Base-by-base conservation (phyloP, 2,797 vertebrate genomes). In the Numenius phaeopus region DNA sequence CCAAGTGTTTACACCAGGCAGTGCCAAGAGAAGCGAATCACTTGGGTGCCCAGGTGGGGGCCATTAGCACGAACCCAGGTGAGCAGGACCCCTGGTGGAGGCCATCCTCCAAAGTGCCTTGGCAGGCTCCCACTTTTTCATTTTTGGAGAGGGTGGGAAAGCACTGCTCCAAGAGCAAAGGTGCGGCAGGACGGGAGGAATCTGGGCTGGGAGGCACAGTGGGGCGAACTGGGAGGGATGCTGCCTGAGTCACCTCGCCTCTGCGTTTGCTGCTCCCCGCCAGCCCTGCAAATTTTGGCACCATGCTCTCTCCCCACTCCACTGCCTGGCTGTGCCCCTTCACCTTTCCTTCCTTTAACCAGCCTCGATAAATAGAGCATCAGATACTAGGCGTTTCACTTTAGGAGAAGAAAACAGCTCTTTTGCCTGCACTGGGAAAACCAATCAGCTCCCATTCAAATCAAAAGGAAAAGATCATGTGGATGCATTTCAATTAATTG, bases 51-150 rank as follows among this genome's bases (percentile, higher is more conserved):
- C 23, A 3, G 1, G 1, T 1, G 1, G 14, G 18, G 46, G 14
- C 19, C 32, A 21, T 58, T 12, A 62, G 21, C 22, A 78, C 0
- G 0, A 71, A 39, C 19, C 21, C 30, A 24, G 0, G 0, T 47
- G 7, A 78, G 26, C n/a, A 87, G 72, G 30, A 84, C 14, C 40
- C 46, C n/a, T 4, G 3, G n/a, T 3, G 1, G 39, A 83, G 21
- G 44, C 44, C 7, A 4, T 34, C 14, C 34, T 82, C n/a, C 29
- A 61, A 78, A 93, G 32, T 1, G 1, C 24, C 30, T 65, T 86
- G 88, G 69, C 49, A 76, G 19, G 37, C 34, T 66, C 20, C 27
- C 7, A 8, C n/a, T 39, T 73, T 14, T 62, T 77, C 5, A 1
- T 52, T 78, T 75, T 90, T 15, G 3, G 7, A 52, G 30, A 83